phyloP scores from a whole-genome alignment of 2,797 vertebrate species.

The Florisuga fusca region DNA sequence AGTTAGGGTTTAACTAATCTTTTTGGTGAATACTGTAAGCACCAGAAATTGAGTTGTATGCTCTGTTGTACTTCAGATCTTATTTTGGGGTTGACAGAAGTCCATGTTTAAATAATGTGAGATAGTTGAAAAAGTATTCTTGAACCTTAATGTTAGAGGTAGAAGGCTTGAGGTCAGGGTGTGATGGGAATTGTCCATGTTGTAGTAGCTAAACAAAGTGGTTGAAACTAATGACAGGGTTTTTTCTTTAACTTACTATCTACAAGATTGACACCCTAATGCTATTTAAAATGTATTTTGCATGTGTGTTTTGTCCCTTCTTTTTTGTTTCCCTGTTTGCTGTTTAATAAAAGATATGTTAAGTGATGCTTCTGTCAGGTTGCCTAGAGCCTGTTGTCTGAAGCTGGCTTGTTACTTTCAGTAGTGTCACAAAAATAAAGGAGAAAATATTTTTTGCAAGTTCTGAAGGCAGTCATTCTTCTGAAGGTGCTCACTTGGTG shows the following conservation, averaged over 20 bases:
- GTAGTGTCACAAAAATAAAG: constrained; percentile 41
- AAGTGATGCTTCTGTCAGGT: constrained; percentile 54
- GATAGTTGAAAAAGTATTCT: not conserved
- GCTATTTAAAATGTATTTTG: constrained; percentile 10
- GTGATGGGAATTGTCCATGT: not conserved
- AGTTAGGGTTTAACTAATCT: not conserved
- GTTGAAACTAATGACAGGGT: not conserved
- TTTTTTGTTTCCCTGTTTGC: constrained; percentile 22
- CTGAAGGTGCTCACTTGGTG: not conserved
- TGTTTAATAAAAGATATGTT: constrained; percentile 57
- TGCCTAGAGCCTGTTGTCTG: constrained; percentile 28
- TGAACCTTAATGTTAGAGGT: not conserved
- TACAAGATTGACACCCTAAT: not conserved
- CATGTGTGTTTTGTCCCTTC: not conserved
- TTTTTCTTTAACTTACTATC: not conserved
- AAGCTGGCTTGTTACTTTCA: constrained; percentile 49
- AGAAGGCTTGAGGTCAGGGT: not conserved
- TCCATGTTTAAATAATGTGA: constrained; percentile 14
- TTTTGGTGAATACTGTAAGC: not conserved
- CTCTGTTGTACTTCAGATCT: not conserved
- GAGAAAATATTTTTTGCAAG: not conserved
- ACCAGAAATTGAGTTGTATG: not conserved
- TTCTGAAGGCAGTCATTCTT: not conserved
- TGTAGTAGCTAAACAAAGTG: not conserved
- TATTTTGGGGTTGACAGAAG: not conserved